Percentiles rank a stretch among this genome's conserved stretches.
phyloP scores from a whole-genome alignment of 2,888 invertebrate species.

The Microctonus brassicae region DNA sequence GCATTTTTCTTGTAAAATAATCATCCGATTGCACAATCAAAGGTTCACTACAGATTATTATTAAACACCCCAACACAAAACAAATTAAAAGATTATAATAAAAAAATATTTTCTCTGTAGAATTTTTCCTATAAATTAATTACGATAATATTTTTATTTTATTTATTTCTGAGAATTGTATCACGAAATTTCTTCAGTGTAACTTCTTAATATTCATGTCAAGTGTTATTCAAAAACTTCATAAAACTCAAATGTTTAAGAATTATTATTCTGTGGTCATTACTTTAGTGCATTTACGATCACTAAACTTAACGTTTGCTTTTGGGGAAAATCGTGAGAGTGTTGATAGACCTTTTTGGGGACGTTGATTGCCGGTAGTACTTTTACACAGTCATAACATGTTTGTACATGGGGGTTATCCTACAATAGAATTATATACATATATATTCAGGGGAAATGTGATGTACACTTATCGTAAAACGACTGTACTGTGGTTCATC shows the following conservation, averaged over 20 bases:
- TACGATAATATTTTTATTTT: too few species aligned
- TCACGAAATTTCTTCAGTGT: too few species aligned
- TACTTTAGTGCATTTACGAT: slow-evolving; percentile 38
- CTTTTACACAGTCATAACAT: slow-evolving; percentile 48
- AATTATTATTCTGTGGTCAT: too few species aligned
- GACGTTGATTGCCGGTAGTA: slow-evolving; percentile 8
- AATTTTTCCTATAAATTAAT: background rate
- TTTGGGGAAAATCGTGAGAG: background rate
- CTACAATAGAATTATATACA: slow-evolving; percentile 2
- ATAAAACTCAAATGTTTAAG: background rate
- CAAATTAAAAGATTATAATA: too few species aligned
- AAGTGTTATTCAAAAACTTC: too few species aligned
- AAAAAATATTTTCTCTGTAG: too few species aligned
- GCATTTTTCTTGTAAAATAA: background rate
- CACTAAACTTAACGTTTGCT: slow-evolving; percentile 38
- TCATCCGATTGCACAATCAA: background rate
- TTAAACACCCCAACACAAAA: too few species aligned
- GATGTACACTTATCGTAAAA: slow-evolving; percentile 21
- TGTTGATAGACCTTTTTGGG: background rate
- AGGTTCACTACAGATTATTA: too few species aligned
- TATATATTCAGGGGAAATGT: slow-evolving; percentile 6
- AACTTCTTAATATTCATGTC: too few species aligned
- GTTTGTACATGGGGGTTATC: slow-evolving; percentile 38
- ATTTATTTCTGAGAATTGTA: too few species aligned
- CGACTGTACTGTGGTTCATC: slow-evolving; percentile 15